Base-by-base conservation (phyloP, 1,140 invertebrate genomes). In the Drosophila kurseongensis region DNA sequence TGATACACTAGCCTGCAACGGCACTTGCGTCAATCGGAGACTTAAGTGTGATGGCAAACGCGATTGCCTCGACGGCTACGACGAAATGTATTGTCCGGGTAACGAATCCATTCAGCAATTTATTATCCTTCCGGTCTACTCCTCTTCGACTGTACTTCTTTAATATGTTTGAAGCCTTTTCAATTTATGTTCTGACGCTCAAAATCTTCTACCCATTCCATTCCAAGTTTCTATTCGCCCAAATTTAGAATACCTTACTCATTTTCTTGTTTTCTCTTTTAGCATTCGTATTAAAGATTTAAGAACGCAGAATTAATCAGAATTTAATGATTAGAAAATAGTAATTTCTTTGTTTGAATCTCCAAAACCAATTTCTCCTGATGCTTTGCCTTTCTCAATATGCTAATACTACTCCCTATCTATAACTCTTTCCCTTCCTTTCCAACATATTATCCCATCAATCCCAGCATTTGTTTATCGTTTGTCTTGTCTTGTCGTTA, bases 61-160 rank as follows among this genome's bases (percentile, higher is more conserved):
- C 35, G 96, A 97, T 92, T 97, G 97, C 93, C 91, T 93, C n/a
- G 95, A 95, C 92, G 93, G 93, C 32, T 95, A 94, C 91, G 96
- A 97, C 91, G 97, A 97, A 92, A 86, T 93, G 45, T 82, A 94
- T 76, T 96, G 95, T 73, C 89, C 41, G 73, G 93, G 93, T 93
- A 93, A 93, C 80, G 60, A n/a, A 23, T 55, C 18, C 14, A 52
- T 8, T 2, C 7, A 32, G 9, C 40, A 58, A n/a, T 23, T 13
- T 5, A 12, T 32, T 18, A 23, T 44, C 6, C 16, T 16, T 27
- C 23, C 18, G 5, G 7, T 13, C 10, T 66, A 16, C 35, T 61
- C 9, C 13, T 10, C 56, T 62, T 1, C 44, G 4, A 36, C 27
- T 50, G 47, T n/a, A 27, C 45, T 27, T 13, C 27, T 51, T 14